These are phyloP conservation scores for Periophthalmus modestus DNA, from an alignment of 2,113 vertebrate species.

Conservation along the genomic window DNA sequence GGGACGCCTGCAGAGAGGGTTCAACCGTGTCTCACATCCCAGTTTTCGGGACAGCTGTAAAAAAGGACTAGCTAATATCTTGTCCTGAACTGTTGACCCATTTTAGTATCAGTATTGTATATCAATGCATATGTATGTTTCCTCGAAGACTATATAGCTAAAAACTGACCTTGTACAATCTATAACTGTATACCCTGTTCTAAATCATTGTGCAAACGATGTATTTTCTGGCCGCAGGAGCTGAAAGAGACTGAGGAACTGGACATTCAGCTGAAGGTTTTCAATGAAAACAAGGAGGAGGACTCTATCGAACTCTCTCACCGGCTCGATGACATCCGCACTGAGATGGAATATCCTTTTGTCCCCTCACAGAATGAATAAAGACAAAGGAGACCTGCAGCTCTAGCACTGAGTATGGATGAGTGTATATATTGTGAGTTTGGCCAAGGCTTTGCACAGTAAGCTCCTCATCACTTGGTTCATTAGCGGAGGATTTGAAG, in stretches of 20 bases:
- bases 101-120: not conserved
- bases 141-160: not conserved
- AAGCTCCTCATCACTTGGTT: constrained; percentile 52
- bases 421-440: constrained; percentile 42
- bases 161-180: not conserved
- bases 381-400: constrained; percentile 33
- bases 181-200: not conserved
- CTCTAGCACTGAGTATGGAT: constrained; percentile 12
- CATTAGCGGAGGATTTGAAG: constrained; percentile 73
- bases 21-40: constrained; percentile 26
- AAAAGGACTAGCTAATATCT: constrained; percentile 13
- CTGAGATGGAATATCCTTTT: constrained; percentile 99
- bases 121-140: not conserved
- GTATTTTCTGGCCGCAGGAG: constrained; percentile 72
- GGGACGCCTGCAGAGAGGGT: constrained; percentile 41
- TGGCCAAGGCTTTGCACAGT: constrained; percentile 43
- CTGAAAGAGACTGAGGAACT: constrained; percentile 98
- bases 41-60: constrained; percentile 26
- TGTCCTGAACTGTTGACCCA: constrained; percentile 1
- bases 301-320: constrained; percentile 95
- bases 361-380: constrained; percentile 40
- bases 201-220: constrained; percentile 4
- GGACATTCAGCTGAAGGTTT: constrained; percentile 97
- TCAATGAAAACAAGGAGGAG: constrained; percentile 99
- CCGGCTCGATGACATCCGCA: constrained; percentile 91